Conservation (phyloP, 2,797 vertebrate species). For the Clarias pachynema region DNA sequence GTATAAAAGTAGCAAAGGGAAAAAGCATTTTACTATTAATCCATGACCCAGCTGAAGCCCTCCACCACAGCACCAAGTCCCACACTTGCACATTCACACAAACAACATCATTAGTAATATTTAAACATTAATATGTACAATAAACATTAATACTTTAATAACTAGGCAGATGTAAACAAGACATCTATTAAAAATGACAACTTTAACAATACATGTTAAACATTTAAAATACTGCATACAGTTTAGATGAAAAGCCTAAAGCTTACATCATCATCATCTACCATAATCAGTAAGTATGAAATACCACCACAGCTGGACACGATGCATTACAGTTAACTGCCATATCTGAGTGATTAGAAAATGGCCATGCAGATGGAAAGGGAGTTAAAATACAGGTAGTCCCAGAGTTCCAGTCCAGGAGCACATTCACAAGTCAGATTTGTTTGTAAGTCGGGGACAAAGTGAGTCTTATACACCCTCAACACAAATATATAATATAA, state of each 20-base stretch:
- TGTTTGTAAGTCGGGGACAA: too few species aligned
- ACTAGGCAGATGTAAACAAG: background rate
- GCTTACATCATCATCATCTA: background rate
- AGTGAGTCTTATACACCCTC: too few species aligned
- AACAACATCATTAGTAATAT: conserved; percentile 67
- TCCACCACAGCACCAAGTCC: conserved; percentile 65
- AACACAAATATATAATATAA: too few species aligned
- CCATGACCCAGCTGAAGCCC: conserved; percentile 43
- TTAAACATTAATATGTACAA: conserved; percentile 53
- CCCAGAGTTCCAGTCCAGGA: too few species aligned
- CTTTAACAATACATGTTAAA: background rate
- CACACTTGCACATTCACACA: conserved; percentile 72
- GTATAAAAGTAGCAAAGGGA: background rate
- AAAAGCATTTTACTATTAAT: conserved; percentile 4
- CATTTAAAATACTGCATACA: background rate
- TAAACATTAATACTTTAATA: conserved; percentile 8
- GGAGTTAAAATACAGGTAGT: background rate
- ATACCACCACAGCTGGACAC: background rate
- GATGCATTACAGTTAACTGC: background rate
- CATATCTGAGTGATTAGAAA: conserved; percentile 23
- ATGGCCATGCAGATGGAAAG: conserved; percentile 41
- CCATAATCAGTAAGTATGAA: background rate
- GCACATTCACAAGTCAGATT: too few species aligned
- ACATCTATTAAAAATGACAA: background rate
- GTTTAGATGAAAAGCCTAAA: background rate